phyloP scores from a whole-genome alignment of 2,113 vertebrate species.

The Zonotrichia leucophrys region DNA sequence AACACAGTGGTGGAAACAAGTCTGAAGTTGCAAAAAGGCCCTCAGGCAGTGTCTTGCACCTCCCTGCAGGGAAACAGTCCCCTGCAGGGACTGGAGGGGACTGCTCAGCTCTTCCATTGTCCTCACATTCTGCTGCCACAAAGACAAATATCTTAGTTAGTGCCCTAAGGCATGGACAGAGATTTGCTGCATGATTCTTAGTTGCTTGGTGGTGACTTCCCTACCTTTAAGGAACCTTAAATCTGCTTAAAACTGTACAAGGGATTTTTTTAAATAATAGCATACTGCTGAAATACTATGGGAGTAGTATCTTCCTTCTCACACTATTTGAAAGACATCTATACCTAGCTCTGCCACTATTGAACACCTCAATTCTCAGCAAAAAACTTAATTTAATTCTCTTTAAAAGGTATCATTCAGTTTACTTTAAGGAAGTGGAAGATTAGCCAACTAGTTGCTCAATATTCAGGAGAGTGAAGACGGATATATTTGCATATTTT shows the following conservation, averaged over 20 bases:
- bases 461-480: neutral
- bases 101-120: neutral
- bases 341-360: neutral
- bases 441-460: neutral
- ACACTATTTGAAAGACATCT: neutral
- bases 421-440: neutral
- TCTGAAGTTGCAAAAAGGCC: neutral
- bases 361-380: neutral
- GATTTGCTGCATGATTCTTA: neutral
- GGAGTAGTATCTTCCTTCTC: neutral
- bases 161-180: neutral
- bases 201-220: neutral
- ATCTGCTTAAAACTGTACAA: neutral
- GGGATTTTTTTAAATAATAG: neutral
- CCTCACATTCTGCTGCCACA: neutral
- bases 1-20: neutral
- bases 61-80: neutral
- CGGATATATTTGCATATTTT: slow-evolving; percentile 1
- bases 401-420: neutral
- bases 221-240: neutral
- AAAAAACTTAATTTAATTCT: slow-evolving; percentile 23
- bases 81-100: too few species aligned
- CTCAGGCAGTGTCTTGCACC: neutral
- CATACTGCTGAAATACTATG: neutral
- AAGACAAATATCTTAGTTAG: neutral